A percentile compares a stretch with the other conserved stretches of the same genome.
Evolutionary conservation across 1,140 invertebrate species (phyloP).

Genomic region (Zaprionus camerounensis): DNA sequence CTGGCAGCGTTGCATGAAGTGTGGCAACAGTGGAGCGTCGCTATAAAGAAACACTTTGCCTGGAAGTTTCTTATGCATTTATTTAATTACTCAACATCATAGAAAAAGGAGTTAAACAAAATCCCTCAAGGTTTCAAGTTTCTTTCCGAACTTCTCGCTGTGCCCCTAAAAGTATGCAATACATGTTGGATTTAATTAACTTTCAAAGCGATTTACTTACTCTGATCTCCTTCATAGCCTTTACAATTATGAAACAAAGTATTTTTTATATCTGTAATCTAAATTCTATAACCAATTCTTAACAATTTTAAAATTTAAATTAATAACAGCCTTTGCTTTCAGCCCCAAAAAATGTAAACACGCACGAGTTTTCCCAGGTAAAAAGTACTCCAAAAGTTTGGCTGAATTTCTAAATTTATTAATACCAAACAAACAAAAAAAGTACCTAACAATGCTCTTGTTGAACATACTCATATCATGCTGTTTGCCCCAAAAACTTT

Average conservation of each 20-base stretch:
- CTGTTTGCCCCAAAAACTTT: not conserved
- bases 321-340: not conserved
- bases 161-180: not conserved
- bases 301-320: not conserved
- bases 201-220: not conserved
- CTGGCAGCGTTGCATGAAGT: conserved; percentile 2
- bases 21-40: not conserved
- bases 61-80: not conserved
- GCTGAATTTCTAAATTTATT: not conserved
- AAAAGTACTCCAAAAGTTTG: not conserved
- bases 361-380: not conserved
- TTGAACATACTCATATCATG: not conserved
- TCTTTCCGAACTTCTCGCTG: not conserved
- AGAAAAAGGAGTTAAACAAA: not conserved
- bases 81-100: not conserved
- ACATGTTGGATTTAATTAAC: not conserved
- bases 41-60: not conserved
- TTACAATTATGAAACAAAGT: not conserved
- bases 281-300: too few relatives aligned
- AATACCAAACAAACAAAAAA: not conserved
- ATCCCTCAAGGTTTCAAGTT: not conserved
- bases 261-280: too few relatives aligned
- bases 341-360: not conserved
- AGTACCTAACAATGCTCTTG: not conserved
- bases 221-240: not conserved